Evolutionary conservation across 1,140 invertebrate species (phyloP), one percentile per base, ranked within the genome.

Genomic region (Formica exsecta): DNA sequence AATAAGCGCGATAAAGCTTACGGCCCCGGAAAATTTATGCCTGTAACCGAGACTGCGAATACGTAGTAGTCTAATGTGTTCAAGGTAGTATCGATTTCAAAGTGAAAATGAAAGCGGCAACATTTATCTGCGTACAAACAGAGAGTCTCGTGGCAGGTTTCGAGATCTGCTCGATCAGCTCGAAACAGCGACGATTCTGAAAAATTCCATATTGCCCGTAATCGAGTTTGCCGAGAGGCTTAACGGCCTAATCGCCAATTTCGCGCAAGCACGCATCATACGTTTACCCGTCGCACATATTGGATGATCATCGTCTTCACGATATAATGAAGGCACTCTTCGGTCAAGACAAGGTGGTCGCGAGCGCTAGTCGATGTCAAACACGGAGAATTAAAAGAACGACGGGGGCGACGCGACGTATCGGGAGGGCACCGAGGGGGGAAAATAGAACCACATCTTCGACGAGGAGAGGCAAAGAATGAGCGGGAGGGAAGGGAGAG

Each of bases 341-440:
- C 75, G 75, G 86, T 22, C 70, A 54, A 79, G 76, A 32, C 75
- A 89, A 89, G 87, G 88, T 86, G 87, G 70, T 36, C 70, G 83
- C 79, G 68, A 36, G 0, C 62, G 70, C 80, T 32, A 4, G 74
- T 57, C 75, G 68, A 68, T 83, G 88, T 89, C 76, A 61, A 86
- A 73, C 87, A 32, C 57, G 85, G 41, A 86, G 86, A 87, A 86
- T 87, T 76, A 66, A 70, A 74, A 70, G 48, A 61, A 61, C 59
- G 81, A 66, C 38, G 70, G 36, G 41, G 6, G 32, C 22, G 22
- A 22, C 22, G 22, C 66, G 68, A 77, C 76, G 13, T 51, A 84
- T 81, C 57, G 44, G 36, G 38, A 84, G 68, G 32, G 41, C n/a
- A 44, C 25, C 29, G 2, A 48, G 64, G 32, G 16, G 11, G 64